Evolutionary conservation across 2,113 vertebrate genomes (phyloP).

Genomic region (Larimichthys crocea): DNA sequence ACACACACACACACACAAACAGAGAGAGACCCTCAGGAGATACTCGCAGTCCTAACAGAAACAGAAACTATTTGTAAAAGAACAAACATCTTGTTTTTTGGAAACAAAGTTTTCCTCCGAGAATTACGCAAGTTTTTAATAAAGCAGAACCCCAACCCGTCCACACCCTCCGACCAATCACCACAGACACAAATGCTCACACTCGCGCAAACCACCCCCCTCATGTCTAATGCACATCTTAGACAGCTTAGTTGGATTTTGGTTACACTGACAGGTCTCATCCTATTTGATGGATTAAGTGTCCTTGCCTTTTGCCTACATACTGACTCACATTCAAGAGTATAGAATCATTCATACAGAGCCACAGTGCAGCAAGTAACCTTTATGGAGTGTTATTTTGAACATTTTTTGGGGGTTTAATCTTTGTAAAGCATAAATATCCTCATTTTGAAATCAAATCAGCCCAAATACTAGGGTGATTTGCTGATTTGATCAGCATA

Average conservation of each 20-base stretch:
- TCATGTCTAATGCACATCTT: conserved; percentile 64
- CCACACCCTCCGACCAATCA: conserved; percentile 15
- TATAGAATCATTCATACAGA: conserved; percentile 6
- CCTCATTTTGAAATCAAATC: background rate
- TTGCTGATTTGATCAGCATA: background rate
- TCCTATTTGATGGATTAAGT: conserved; percentile 76
- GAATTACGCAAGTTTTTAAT: conserved; percentile 59
- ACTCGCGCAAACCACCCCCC: conserved; percentile 7
- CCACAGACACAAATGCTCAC: conserved; percentile 37
- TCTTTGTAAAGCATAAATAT: background rate
- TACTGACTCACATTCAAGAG: conserved; percentile 23
- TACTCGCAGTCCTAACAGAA: conserved; percentile 22
- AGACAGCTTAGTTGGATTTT: conserved; percentile 73
- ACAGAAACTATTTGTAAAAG: conserved; percentile 32
- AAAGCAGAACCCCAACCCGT: conserved; percentile 33
- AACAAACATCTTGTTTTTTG: conserved; percentile 17
- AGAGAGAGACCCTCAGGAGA: conserved; percentile 35
- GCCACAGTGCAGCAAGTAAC: background rate
- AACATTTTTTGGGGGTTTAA: background rate
- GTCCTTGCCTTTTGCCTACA: conserved; percentile 65
- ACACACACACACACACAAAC: conserved; percentile 3
- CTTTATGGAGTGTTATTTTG: background rate
- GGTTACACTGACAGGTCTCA: conserved; percentile 62
- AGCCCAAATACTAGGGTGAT: background rate
- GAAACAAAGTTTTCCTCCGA: conserved; percentile 49